A percentile compares a stretch with the other conserved stretches of the same genome.
These are phyloP conservation scores for Tetragnatha versicolor DNA, from an alignment of 1,140 invertebrate genomes.

Conservation along the genomic window DNA sequence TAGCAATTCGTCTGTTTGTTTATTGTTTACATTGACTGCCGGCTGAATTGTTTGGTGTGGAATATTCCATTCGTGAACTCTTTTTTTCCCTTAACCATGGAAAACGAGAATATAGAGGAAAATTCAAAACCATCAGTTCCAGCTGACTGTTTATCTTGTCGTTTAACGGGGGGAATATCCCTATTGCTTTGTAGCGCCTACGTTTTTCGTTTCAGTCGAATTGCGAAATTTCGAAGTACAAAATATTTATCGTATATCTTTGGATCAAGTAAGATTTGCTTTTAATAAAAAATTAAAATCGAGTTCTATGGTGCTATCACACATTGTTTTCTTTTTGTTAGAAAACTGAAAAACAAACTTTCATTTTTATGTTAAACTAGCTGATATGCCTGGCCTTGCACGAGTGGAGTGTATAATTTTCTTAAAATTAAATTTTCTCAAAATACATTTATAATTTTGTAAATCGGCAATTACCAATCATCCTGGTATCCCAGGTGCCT, in stretches of 20 bases:
- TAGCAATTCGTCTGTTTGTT: too few species aligned
- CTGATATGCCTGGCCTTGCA: too few species aligned
- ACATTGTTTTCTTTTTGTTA: not conserved
- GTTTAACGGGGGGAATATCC: conserved; percentile 5
- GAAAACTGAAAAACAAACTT: not conserved
- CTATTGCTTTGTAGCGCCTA: conserved; percentile 17
- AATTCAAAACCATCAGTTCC: not conserved
- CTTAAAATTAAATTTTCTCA: too few species aligned
- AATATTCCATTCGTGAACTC: too few species aligned
- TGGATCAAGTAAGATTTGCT: conserved; percentile 34
- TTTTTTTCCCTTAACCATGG: too few species aligned
- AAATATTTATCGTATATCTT: not conserved
- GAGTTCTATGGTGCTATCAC: not conserved
- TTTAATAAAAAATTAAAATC: not conserved
- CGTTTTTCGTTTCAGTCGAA: not conserved
- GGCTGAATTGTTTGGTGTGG: too few species aligned
- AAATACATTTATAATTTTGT: too few species aligned
- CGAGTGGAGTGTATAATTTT: too few species aligned
- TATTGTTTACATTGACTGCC: too few species aligned
- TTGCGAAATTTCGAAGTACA: not conserved
- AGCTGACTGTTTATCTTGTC: conserved; percentile 12
- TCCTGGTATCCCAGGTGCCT: too few species aligned
- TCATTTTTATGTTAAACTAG: not conserved
- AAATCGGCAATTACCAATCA: too few species aligned
- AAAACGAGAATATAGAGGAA: not conserved